Conservation (phyloP, 2,113 vertebrate species). For the Psilopsiagon aurifrons region DNA sequence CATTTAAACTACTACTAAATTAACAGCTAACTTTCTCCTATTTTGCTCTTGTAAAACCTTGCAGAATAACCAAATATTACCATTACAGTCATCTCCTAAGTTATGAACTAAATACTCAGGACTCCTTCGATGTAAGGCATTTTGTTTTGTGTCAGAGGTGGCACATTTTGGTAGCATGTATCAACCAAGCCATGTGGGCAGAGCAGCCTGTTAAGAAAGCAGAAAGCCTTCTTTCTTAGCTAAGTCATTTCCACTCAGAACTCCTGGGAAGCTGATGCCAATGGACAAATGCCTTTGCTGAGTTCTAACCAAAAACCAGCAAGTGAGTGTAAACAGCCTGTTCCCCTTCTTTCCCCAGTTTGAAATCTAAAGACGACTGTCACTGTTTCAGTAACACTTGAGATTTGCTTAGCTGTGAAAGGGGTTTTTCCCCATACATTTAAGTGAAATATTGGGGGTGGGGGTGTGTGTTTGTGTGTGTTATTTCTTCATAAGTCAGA, state of each 20-base stretch:
- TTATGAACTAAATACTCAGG: background rate
- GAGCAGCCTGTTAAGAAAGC: background rate
- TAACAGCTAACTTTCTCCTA: conserved; percentile 54
- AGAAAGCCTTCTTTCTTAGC: conserved; percentile 10
- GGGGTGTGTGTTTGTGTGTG: background rate
- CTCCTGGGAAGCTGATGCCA: background rate
- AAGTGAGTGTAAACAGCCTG: background rate
- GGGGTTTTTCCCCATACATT: background rate
- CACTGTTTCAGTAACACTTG: background rate
- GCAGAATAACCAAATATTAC: conserved; percentile 4
- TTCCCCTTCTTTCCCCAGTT: background rate
- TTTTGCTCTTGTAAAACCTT: conserved; percentile 37
- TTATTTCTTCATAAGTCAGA: background rate
- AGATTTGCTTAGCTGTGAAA: background rate
- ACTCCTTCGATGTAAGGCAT: background rate
- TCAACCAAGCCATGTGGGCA: background rate
- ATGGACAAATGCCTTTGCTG: background rate
- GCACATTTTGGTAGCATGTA: background rate
- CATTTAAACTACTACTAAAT: conserved; percentile 57
- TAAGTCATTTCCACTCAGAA: background rate
- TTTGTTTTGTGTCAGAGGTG: background rate
- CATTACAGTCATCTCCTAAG: background rate
- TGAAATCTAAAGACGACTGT: background rate
- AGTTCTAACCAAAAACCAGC: background rate
- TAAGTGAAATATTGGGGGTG: background rate